Conservation (phyloP, 2,888 invertebrate species). For the Acronicta leporina region DNA sequence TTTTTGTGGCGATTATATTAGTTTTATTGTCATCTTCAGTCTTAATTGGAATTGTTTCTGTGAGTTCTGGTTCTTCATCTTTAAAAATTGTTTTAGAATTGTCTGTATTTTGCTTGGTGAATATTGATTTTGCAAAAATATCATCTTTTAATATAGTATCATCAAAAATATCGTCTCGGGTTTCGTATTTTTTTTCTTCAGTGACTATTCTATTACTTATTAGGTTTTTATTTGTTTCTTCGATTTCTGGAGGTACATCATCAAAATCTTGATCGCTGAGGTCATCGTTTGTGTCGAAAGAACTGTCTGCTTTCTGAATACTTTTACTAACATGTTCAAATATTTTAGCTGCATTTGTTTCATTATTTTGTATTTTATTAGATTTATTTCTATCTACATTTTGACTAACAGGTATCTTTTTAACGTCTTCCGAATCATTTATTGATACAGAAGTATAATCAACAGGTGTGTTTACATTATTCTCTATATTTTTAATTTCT, state of each 20-base stretch:
- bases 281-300: conserved; percentile 32
- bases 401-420: conserved; percentile 24
- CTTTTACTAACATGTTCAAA: conserved; percentile 18
- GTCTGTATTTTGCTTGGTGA: conserved; percentile 5
- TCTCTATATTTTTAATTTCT: conserved; percentile 39
- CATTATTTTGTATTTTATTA: conserved; percentile 8
- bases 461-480: conserved; percentile 10
- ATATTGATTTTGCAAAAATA: conserved; percentile 22
- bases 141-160: conserved; percentile 33
- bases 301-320: conserved; percentile 15
- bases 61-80: conserved; percentile 13
- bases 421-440: background rate
- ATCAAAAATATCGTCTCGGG: conserved; percentile 40
- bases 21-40: conserved; percentile 34
- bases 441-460: background rate
- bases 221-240: conserved; percentile 1
- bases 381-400: conserved; percentile 21
- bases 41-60: conserved; percentile 16
- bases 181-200: conserved; percentile 1
- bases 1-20: conserved; percentile 10
- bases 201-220: background rate
- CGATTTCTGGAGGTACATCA: conserved; percentile 24
- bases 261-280: conserved; percentile 47
- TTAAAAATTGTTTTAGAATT: conserved; percentile 19
- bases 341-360: conserved; percentile 15